Evolutionary conservation across 1,140 invertebrate genomes (phyloP).

Genomic region (Epicauta chinensis): DNA sequence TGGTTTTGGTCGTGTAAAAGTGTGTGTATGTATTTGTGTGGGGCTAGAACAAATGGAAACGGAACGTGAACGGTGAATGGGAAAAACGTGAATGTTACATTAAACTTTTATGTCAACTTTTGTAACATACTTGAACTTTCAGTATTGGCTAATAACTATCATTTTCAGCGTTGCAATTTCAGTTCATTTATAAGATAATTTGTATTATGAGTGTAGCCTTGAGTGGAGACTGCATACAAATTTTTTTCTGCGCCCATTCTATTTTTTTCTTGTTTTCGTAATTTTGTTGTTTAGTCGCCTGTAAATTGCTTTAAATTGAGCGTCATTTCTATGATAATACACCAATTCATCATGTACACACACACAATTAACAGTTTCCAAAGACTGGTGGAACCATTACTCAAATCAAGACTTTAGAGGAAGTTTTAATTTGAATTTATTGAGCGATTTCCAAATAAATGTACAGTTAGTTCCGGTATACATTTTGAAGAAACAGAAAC

Average conservation of each 20-base stretch:
- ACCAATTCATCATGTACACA: too few species aligned
- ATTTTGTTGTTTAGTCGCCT: neutral
- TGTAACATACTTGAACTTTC: slow-evolving; percentile 19
- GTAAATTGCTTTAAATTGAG: too few species aligned
- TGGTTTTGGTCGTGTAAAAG: neutral
- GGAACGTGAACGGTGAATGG: slow-evolving; percentile 16
- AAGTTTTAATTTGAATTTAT: too few species aligned
- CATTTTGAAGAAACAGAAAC: too few species aligned
- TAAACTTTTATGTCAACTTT: slow-evolving; percentile 18
- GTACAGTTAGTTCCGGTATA: too few species aligned
- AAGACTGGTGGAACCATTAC: too few species aligned
- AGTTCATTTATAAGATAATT: slow-evolving; percentile 12
- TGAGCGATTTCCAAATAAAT: too few species aligned
- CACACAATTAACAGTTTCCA: too few species aligned
- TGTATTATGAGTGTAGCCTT: neutral
- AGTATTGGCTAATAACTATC: slow-evolving; percentile 16
- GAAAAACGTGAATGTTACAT: slow-evolving; percentile 18
- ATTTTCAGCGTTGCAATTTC: slow-evolving; percentile 12
- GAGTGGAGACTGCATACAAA: neutral
- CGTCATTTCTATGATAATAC: too few species aligned
- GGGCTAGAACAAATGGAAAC: neutral
- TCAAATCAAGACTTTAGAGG: too few species aligned
- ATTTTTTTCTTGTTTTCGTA: neutral
- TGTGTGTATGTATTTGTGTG: too few species aligned
- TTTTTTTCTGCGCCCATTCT: neutral